A percentile compares a stretch with the other conserved stretches of the same genome.
Conservation (phyloP, 1,140 invertebrate species). For the Galleria mellonella region DNA sequence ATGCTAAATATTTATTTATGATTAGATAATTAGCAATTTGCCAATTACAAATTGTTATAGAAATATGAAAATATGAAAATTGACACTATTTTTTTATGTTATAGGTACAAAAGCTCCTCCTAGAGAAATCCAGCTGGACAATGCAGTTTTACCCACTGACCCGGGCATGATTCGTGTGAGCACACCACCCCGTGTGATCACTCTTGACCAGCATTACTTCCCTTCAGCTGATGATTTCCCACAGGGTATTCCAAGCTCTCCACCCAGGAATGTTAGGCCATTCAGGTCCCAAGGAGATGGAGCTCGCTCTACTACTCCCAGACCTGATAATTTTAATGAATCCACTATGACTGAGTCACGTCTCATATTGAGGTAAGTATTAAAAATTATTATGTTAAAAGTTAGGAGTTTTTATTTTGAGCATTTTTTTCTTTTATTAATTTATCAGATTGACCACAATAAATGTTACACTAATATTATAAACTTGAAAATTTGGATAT, state of each 20-base stretch:
- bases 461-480: no score
- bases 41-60: no score
- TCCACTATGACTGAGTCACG: conserved; percentile 64
- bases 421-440: conserved; percentile 6
- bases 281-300: conserved; percentile 50
- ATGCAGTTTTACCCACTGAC: conserved; percentile 83
- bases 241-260: conserved; percentile 36
- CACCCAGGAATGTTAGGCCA: conserved; percentile 38
- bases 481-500: no score
- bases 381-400: not conserved
- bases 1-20: no score
- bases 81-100: conserved; percentile 11
- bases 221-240: conserved; percentile 81
- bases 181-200: conserved; percentile 88
- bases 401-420: no score
- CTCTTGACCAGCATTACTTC: conserved; percentile 86
- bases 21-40: no score
- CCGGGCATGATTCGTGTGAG: conserved; percentile 83
- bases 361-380: conserved; percentile 50
- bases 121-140: conserved; percentile 88
- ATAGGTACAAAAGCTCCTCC: conserved; percentile 85
- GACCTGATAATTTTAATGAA: conserved; percentile 54
- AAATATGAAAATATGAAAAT: conserved; percentile 6
- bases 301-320: conserved; percentile 37
- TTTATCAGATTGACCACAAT: no score